Base-by-base conservation (phyloP, 2,888 invertebrate genomes). In the Eupithecia pulchellata region DNA sequence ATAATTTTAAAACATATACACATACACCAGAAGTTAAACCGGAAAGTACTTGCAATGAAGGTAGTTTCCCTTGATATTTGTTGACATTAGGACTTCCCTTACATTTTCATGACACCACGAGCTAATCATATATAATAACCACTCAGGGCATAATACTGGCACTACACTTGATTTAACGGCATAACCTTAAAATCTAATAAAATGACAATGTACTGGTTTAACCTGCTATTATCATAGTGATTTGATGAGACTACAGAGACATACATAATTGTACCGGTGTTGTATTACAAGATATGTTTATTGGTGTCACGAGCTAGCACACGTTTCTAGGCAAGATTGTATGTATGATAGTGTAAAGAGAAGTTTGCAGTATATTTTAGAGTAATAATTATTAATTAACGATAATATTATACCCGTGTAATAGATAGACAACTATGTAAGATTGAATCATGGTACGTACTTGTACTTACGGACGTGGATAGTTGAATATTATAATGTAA, bases 231-330 rank as follows among this genome's bases (percentile, higher is more conserved):
- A 52, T 25, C 52, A 52, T 52, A 25, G 11, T 52, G 52, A 47
- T 47, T 47, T 47, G 42, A 52, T 52, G 52, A 52, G 20, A 47
- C 47, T 39, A 39, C 47, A 47, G 29, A 29, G 4, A 60, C 29
- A 14, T 32, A 30, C 3, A n/a, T n/a, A n/a, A n/a, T n/a, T 9
- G 58, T 60, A 25, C 20, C 14, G 29, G 27, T 57, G 57, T 29
- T 30, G 30, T 32, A 60, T 60, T 30, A 60, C 58, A 32, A 60
- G 32, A 60, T 60, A 57, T 66, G 29, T 42, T 27, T 32, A 66
- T 65, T 52, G 61, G 52, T 55, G 65, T 65, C 65, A 57, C 60
- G 20, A 30, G 58, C 30, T n/a, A 32, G 11, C 58, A 58, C 58
- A 60, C 58, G 58, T 30, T 29, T 30, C 30, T n/a, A 32, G 8